phyloP scores from a whole-genome alignment of 2,888 invertebrate species.

The Coleophora flavipennella region DNA sequence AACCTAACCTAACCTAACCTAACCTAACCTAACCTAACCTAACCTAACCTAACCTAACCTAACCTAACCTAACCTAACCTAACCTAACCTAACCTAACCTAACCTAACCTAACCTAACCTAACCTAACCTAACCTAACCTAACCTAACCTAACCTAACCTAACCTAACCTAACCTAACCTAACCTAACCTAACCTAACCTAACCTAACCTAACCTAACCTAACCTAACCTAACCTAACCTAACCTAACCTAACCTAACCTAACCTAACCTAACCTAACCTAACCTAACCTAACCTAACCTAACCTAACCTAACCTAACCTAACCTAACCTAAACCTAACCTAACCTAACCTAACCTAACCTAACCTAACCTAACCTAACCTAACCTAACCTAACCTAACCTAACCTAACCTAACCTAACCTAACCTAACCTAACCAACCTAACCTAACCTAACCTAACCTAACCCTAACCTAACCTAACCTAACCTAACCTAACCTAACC shows the following conservation, averaged over 20 bases:
- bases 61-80: constrained; percentile 8
- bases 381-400: constrained; percentile 10
- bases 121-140: constrained; percentile 5
- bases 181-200: constrained; percentile 7
- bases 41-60: constrained; percentile 6
- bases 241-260: constrained; percentile 9
- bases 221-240: constrained; percentile 9
- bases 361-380: constrained; percentile 11
- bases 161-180: constrained; percentile 10
- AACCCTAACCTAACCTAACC: constrained; percentile 11
- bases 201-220: constrained; percentile 8
- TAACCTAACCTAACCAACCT: constrained; percentile 8
- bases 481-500: constrained; percentile 12
- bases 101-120: constrained; percentile 10
- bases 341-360: constrained; percentile 10
- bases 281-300: constrained; percentile 9
- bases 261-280: constrained; percentile 8
- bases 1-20: constrained; percentile 12
- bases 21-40: constrained; percentile 8
- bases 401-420: constrained; percentile 10
- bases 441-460: constrained; percentile 7
- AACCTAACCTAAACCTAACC: constrained; percentile 10
- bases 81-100: constrained; percentile 10
- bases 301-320: constrained; percentile 11
- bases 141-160: constrained; percentile 7